Base-by-base conservation (phyloP, 1,140 invertebrate species). In the Teleogryllus occipitalis region DNA sequence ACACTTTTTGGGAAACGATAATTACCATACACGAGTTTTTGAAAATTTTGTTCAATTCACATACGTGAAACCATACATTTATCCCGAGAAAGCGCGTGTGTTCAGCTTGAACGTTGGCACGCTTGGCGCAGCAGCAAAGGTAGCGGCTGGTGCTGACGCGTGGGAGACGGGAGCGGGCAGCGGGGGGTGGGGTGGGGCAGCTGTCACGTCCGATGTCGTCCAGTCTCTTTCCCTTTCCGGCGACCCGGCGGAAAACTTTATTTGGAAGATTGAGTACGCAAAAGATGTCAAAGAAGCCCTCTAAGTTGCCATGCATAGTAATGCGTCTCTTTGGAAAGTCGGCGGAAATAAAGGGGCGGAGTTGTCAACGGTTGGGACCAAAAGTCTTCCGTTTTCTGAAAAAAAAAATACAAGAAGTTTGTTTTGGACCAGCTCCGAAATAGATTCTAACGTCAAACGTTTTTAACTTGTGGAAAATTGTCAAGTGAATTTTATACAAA, bases 281-380 rank as follows among this genome's bases (percentile, higher is more conserved):
- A 65, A 65, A 65, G 54, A 65, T 65, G 54, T 65, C 54, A 65
- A 18, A 65, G 54, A 65, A 65, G 18, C 54, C 54, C 54, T 65
- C 54, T 65, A 65, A 65, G 54, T 65, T 65, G 54, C 54, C 54
- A 65, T 65, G 54, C 54, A 65, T 65, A 65, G 54, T 65, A 65
- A 65, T 65, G 54, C 18, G 54, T 65, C 54, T 65, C 54, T 65
- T 65, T 18, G 54, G 54, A 65, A 65, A 65, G 54, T 65, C 54
- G 54, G 54, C 54, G 54, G 54, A 65, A 65, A 65, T 65, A 65
- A 65, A 65, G 54, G 54, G 18, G 54, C 18, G 18, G 54, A 18
- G 54, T 65, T 65, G 54, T 65, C 54, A 65, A 10, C 18, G 54
- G 54, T 10, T 2, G 18, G 54, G 54, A 2, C 27, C 27, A 39